These are phyloP conservation scores for Apostichopus parvimensis DNA, from an alignment of 35 echinoderm and acorn worm species.

Conservation along the genomic window DNA sequence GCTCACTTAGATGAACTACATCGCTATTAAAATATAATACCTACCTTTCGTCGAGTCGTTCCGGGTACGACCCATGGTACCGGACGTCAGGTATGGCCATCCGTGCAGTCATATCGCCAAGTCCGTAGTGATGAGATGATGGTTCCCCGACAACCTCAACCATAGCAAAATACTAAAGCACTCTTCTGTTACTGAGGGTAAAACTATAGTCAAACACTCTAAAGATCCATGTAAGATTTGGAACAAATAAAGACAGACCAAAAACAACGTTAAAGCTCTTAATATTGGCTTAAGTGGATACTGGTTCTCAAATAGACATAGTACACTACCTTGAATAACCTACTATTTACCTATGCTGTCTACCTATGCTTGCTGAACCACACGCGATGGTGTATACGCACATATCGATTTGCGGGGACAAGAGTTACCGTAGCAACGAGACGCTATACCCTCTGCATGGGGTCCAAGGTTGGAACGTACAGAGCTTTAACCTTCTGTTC, in stretches of 20 bases:
- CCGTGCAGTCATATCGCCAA: slow-evolving; percentile 62
- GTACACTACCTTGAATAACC: no score
- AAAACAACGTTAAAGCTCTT: background rate
- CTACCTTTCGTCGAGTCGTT: slow-evolving; percentile 72
- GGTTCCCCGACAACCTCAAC: slow-evolving; percentile 42
- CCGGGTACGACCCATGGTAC: slow-evolving; percentile 50
- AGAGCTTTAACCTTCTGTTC: no score
- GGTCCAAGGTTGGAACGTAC: background rate
- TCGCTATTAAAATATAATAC: background rate
- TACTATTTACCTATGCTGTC: background rate
- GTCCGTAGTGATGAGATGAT: background rate
- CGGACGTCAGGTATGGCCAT: slow-evolving; percentile 66
- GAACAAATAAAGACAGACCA: background rate
- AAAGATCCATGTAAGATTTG: background rate
- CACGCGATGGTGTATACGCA: background rate
- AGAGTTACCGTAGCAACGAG: background rate
- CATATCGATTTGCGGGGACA: background rate
- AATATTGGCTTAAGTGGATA: background rate
- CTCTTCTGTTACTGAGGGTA: background rate
- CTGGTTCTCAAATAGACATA: no score
- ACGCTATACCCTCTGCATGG: background rate
- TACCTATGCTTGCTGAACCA: background rate
- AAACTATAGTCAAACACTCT: background rate
- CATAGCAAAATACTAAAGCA: slow-evolving; percentile 13
- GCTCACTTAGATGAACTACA: no score